Conservation (phyloP, 2,113 vertebrate genomes). For the Bufo bufo region DNA sequence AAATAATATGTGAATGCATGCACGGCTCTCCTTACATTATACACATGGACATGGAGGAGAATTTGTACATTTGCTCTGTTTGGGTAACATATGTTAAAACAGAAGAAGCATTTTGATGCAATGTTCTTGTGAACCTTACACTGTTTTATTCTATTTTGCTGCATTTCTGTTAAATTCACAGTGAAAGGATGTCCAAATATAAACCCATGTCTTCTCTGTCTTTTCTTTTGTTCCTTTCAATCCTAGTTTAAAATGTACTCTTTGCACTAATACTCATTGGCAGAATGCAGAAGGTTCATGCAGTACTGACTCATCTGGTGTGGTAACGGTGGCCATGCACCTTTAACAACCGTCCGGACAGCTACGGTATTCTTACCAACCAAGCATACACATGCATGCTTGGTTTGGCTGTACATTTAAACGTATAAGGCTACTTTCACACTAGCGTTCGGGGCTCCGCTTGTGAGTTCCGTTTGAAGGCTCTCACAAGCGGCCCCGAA, state of each 20-base stretch:
- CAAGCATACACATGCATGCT: too few relatives aligned
- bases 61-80: conserved; percentile 7
- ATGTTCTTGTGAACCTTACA: not conserved
- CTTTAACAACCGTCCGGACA: too few relatives aligned
- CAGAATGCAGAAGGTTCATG: not conserved
- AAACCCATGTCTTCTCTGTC: not conserved
- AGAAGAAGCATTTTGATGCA: conserved; percentile 17
- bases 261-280: not conserved
- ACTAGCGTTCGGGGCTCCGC: too few relatives aligned
- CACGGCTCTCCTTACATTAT: conserved; percentile 39
- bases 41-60: not conserved
- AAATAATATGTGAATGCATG: conserved; percentile 69
- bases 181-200: not conserved
- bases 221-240: conserved; percentile 5
- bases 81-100: conserved; percentile 12
- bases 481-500: too few relatives aligned
- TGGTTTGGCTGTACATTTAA: too few relatives aligned
- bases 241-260: not conserved
- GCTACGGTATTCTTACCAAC: too few relatives aligned
- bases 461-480: too few relatives aligned
- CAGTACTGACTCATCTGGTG: not conserved
- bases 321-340: not conserved
- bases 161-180: not conserved
- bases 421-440: too few relatives aligned
- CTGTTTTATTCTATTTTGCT: not conserved